phyloP scores from a whole-genome alignment of 2,113 vertebrate genomes.

The Ifrita kowaldi region DNA sequence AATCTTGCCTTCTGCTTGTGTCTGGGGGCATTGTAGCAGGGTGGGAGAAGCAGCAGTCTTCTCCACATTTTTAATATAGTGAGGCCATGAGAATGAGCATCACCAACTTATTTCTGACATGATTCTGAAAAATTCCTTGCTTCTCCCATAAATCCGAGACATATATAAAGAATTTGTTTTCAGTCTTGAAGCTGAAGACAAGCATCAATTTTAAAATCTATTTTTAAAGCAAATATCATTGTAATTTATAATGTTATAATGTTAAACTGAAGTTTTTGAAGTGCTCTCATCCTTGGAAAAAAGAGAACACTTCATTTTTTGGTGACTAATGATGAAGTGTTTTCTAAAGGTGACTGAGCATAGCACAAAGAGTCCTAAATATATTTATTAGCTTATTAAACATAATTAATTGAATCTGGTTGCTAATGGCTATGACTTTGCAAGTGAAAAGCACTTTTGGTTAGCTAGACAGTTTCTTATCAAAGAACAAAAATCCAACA shows the following conservation, averaged over 20 bases:
- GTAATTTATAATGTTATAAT: neutral
- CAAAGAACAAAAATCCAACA: neutral
- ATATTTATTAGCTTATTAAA: slow-evolving; percentile 37
- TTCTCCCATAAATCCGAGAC: neutral
- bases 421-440: neutral
- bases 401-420: slow-evolving; percentile 8
- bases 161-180: neutral
- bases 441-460: neutral
- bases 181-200: neutral
- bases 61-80: neutral
- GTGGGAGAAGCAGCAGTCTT: neutral
- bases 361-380: neutral
- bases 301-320: neutral
- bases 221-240: neutral
- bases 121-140: neutral
- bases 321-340: slow-evolving; percentile 20
- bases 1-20: neutral
- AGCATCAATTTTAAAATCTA: neutral
- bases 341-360: slow-evolving; percentile 39
- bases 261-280: neutral
- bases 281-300: neutral
- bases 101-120: neutral
- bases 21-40: neutral
- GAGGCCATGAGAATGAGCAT: neutral
- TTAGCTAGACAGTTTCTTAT: neutral